phyloP scores from a whole-genome alignment of 2,888 invertebrate genomes.

The Chymomyza procnemis region DNA sequence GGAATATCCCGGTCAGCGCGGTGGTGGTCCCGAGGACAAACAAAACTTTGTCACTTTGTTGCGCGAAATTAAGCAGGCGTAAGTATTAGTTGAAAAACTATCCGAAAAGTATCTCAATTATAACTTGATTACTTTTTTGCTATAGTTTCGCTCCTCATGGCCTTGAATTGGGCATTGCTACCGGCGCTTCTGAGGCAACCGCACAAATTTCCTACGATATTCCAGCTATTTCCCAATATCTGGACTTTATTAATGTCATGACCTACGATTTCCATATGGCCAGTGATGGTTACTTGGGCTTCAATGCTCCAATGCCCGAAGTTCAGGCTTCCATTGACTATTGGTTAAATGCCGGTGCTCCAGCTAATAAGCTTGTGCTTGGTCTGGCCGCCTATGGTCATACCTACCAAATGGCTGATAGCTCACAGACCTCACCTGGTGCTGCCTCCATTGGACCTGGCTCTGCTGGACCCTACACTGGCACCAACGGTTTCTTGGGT shows the following conservation, averaged over 20 bases:
- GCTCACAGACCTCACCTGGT: slow-evolving; percentile 50
- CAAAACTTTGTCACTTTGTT: slow-evolving; percentile 81
- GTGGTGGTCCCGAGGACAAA: slow-evolving; percentile 81
- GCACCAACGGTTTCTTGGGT: slow-evolving; percentile 51
- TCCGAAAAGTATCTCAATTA: slow-evolving; percentile 74
- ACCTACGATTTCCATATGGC: slow-evolving; percentile 65
- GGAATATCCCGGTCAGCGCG: slow-evolving; percentile 89
- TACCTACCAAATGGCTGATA: slow-evolving; percentile 86
- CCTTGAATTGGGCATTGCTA: slow-evolving; percentile 85
- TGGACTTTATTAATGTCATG: slow-evolving; percentile 71
- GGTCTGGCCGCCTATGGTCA: slow-evolving; percentile 93
- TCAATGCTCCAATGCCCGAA: slow-evolving; percentile 81
- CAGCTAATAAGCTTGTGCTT: slow-evolving; percentile 89
- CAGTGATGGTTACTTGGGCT: slow-evolving; percentile 49
- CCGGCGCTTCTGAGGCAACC: slow-evolving; percentile 51
- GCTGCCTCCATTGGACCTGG: slow-evolving; percentile 42
- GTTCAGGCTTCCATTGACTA: slow-evolving; percentile 90
- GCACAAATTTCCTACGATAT: slow-evolving; percentile 62
- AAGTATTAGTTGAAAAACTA: slow-evolving; percentile 78
- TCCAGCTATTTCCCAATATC: slow-evolving; percentile 52
- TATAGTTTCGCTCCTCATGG: slow-evolving; percentile 45
- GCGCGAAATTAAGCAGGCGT: slow-evolving; percentile 59
- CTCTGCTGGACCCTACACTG: slow-evolving; percentile 43
- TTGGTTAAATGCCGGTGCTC: slow-evolving; percentile 83
- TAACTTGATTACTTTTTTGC: too few species aligned